phyloP scores from a whole-genome alignment of 2,113 vertebrate species.

The Mesoclemmys tuberculata region DNA sequence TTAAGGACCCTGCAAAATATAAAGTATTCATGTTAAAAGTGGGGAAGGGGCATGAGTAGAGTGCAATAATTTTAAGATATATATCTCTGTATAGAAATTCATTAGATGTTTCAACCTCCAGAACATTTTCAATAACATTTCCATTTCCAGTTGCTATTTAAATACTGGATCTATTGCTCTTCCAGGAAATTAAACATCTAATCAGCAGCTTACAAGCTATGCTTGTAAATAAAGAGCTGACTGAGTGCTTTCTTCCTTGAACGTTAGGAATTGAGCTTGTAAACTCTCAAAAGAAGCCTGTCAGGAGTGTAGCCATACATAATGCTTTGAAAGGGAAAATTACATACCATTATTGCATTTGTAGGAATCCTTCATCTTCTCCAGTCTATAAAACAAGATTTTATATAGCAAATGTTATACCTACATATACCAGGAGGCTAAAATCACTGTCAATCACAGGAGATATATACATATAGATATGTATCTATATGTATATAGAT shows the following conservation, averaged over 20 bases:
- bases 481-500: too few relatives aligned
- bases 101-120: neutral
- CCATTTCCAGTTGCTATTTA: neutral
- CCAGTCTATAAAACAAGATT: slow-evolving; percentile 77
- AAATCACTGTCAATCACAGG: slow-evolving; percentile 75
- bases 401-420: slow-evolving; percentile 65
- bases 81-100: neutral
- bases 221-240: neutral
- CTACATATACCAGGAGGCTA: slow-evolving; percentile 44
- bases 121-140: neutral
- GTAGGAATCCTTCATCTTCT: slow-evolving; percentile 67
- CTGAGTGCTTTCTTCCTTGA: neutral
- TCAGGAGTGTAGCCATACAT: neutral
- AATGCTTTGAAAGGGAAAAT: slow-evolving; percentile 38
- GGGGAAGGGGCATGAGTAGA: neutral
- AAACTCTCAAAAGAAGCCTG: neutral
- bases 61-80: neutral
- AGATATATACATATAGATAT: slow-evolving; percentile 29
- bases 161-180: neutral
- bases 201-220: neutral
- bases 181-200: neutral
- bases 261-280: neutral
- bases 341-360: slow-evolving; percentile 71
- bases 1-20: neutral
- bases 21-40: neutral